Percentiles rank a stretch among this genome's conserved stretches.
These are phyloP conservation scores for Sclerodermus sp. DNA, from an alignment of 2,888 invertebrate species.

Conservation along the genomic window DNA sequence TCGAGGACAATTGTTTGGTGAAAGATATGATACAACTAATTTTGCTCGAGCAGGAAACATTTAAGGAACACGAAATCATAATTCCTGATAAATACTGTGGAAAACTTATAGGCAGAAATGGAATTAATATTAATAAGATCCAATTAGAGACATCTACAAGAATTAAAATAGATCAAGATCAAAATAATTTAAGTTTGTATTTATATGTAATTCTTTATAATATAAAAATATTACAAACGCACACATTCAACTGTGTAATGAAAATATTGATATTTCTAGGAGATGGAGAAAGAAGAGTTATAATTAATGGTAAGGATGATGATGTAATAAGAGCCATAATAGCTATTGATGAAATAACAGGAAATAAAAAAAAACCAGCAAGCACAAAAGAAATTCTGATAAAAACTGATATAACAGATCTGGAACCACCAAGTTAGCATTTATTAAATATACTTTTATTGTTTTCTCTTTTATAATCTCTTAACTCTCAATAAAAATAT, in stretches of 20 bases:
- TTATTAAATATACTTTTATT: too few relatives aligned
- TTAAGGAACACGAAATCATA: constrained; percentile 68
- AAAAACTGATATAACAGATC: not conserved
- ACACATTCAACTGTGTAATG: too few relatives aligned
- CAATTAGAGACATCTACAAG: constrained; percentile 74
- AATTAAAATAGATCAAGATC: constrained; percentile 61
- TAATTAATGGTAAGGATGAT: constrained; percentile 69
- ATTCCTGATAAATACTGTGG: constrained; percentile 71
- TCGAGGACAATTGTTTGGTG: constrained; percentile 70
- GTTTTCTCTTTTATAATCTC: not conserved
- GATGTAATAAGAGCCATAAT: constrained; percentile 75
- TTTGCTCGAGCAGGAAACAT: constrained; percentile 68
- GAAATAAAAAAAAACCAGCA: constrained; percentile 39
- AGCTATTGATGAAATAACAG: constrained; percentile 68
- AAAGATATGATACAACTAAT: constrained; percentile 71
- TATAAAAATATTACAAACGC: too few relatives aligned
- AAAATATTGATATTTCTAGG: not conserved
- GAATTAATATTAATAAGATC: constrained; percentile 73
- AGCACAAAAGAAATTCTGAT: not conserved
- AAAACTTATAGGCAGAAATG: constrained; percentile 75
- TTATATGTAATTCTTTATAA: not conserved
- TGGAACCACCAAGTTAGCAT: too few relatives aligned
- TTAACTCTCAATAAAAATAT: constrained; percentile 49
- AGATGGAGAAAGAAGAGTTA: constrained; percentile 46
- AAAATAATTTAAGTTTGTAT: constrained; percentile 28